These are phyloP conservation scores for Macquaria ambigua DNA, from an alignment of 2,113 vertebrate genomes.

Conservation along the genomic window DNA sequence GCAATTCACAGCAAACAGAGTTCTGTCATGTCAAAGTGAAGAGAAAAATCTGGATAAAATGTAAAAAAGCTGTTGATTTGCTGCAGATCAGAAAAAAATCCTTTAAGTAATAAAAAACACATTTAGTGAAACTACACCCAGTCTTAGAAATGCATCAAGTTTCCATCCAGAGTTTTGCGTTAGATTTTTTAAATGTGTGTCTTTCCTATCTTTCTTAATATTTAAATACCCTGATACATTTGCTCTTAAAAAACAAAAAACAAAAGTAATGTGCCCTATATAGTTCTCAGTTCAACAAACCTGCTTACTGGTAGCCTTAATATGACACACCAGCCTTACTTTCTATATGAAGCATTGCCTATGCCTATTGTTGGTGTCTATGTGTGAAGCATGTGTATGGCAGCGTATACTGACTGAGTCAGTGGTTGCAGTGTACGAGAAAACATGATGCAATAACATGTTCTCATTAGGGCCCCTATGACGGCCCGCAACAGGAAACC, in stretches of 20 bases:
- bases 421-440: conserved; percentile 3
- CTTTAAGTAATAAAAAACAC: neutral
- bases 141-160: neutral
- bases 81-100: neutral
- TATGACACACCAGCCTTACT: neutral
- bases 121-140: conserved; percentile 1
- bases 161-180: neutral
- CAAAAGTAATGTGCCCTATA: neutral
- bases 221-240: neutral
- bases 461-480: conserved; percentile 40
- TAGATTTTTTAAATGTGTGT: neutral
- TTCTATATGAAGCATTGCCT: neutral
- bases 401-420: neutral
- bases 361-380: neutral
- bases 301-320: neutral
- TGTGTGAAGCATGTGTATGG: neutral
- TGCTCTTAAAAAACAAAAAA: neutral
- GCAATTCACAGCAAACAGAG: neutral
- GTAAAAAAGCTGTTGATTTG: neutral
- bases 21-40: neutral
- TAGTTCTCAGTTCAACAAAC: neutral
- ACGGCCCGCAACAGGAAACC: conserved; percentile 59
- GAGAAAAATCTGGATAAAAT: neutral
- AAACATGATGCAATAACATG: conserved; percentile 55
- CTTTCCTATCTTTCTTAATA: neutral